Evolutionary conservation across 2,797 vertebrate species (phyloP).

Genomic region (Taenioides sp.): DNA sequence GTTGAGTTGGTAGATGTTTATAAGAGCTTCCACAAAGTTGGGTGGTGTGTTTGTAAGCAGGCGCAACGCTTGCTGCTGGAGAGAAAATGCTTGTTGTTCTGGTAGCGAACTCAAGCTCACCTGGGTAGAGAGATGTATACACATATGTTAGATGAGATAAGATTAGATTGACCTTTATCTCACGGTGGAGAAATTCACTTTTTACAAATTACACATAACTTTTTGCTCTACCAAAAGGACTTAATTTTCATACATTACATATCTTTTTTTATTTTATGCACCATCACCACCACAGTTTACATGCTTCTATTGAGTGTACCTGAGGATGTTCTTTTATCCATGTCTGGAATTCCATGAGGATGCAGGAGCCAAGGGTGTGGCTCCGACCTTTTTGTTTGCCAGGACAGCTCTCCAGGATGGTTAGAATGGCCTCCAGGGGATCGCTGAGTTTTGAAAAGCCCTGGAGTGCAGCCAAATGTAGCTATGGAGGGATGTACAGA

Average conservation of each 20-base stretch:
- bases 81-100: constrained; percentile 35
- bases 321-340: constrained; percentile 69
- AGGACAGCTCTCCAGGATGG: constrained; percentile 69
- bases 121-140: constrained; percentile 23
- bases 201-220: not conserved
- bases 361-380: constrained; percentile 57
- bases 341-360: constrained; percentile 73
- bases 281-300: no score
- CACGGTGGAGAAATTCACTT: not conserved
- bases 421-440: constrained; percentile 70
- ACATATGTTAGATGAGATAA: not conserved
- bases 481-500: constrained; percentile 45
- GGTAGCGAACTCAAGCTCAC: constrained; percentile 56
- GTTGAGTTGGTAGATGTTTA: constrained; percentile 71
- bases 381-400: constrained; percentile 69
- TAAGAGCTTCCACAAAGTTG: constrained; percentile 57
- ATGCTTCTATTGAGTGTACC: constrained; percentile 35
- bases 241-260: no score
- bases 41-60: constrained; percentile 63
- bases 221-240: no score
- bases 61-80: constrained; percentile 67
- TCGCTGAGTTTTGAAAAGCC: constrained; percentile 74
- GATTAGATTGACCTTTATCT: not conserved
- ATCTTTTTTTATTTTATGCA: no score
- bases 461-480: constrained; percentile 51